Evolutionary conservation across 2,797 vertebrate species (phyloP).

Genomic region (Poliocrania exsul): DNA sequence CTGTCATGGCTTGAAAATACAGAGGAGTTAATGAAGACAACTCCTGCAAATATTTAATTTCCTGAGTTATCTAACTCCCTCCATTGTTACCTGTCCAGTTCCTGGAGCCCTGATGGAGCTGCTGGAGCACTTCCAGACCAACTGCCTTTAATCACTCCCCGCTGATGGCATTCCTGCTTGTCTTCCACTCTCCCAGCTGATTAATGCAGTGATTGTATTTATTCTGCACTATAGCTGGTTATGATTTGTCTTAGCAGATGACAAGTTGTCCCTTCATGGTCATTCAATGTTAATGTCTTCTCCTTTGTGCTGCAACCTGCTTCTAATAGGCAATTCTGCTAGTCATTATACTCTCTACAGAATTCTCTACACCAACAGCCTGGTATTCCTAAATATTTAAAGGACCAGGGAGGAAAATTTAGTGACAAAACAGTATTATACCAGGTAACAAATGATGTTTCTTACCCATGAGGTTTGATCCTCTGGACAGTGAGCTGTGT

Average conservation of each 20-base stretch:
- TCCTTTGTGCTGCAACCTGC: neutral
- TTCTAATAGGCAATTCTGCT: neutral
- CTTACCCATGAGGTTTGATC: constrained; percentile 79
- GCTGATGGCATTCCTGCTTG: neutral
- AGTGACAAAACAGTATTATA: neutral
- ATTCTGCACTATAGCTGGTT: neutral
- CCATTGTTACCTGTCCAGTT: neutral
- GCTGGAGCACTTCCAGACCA: neutral
- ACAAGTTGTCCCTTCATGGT: neutral
- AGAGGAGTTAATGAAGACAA: neutral
- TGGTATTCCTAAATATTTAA: neutral
- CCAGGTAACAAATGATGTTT: neutral
- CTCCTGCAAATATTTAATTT: neutral
- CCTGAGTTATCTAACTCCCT: neutral
- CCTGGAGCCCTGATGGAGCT: neutral
- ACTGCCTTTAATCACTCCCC: neutral
- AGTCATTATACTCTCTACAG: neutral
- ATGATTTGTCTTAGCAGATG: neutral
- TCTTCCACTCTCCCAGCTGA: neutral
- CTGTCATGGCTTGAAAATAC: neutral
- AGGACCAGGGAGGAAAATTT: neutral
- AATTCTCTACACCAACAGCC: neutral
- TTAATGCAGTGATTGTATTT: neutral
- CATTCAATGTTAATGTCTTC: neutral
- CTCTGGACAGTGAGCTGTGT: constrained; percentile 79